Evolutionary conservation across 2,888 invertebrate species (phyloP).

Genomic region (Fragum fragum): DNA sequence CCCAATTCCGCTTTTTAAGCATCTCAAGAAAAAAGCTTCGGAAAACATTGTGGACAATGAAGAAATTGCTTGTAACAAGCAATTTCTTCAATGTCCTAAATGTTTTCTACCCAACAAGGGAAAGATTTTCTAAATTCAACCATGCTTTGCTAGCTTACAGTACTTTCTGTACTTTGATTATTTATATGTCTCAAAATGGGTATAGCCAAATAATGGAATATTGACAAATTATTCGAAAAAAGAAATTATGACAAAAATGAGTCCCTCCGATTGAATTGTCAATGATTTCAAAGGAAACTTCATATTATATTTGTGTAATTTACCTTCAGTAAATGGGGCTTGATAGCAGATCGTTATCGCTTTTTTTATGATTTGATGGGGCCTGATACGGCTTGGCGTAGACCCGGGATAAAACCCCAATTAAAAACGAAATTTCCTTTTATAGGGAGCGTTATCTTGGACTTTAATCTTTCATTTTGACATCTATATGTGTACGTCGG

Average conservation of each 20-base stretch:
- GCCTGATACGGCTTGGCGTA: constrained; percentile 26
- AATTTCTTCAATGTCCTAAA: too few relatives aligned
- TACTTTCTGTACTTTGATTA: too few relatives aligned
- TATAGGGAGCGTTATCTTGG: constrained; percentile 37
- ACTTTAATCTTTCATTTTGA: constrained; percentile 48
- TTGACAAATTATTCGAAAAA: constrained; percentile 3
- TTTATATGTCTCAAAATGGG: too few relatives aligned
- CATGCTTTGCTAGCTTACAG: too few relatives aligned
- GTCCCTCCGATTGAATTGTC: constrained; percentile 45
- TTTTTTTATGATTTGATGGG: constrained; percentile 15
- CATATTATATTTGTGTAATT: constrained; percentile 69
- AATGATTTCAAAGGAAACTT: constrained; percentile 46
- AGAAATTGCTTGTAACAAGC: too few relatives aligned
- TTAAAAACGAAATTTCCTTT: constrained; percentile 61
- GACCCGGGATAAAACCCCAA: constrained; percentile 47
- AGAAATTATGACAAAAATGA: constrained; percentile 27
- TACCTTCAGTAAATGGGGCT: constrained; percentile 64
- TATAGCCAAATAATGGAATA: neutral
- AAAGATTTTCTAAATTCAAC: too few relatives aligned
- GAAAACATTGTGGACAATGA: too few relatives aligned
- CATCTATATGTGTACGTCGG: constrained; percentile 36
- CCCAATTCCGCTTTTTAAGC: too few relatives aligned
- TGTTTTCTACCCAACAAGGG: too few relatives aligned
- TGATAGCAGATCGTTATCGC: constrained; percentile 64
- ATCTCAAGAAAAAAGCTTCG: too few relatives aligned